A percentile compares a stretch with the other conserved stretches of the same genome.
Evolutionary conservation across 2,888 invertebrate genomes (phyloP).

Genomic region (Scrobipalpa atriplicella): DNA sequence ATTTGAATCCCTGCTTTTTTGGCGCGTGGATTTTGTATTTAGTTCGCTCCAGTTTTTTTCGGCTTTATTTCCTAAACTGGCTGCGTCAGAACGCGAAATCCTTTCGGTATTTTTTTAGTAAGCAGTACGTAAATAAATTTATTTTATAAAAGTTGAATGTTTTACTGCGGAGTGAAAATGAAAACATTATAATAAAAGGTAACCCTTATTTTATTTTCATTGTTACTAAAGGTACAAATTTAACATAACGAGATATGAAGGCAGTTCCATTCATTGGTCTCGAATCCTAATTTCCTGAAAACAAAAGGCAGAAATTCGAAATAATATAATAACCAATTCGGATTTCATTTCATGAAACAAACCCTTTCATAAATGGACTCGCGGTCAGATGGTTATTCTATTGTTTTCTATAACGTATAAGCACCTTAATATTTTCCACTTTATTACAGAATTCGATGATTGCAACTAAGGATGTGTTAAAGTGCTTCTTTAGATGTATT

Average conservation of each 20-base stretch:
- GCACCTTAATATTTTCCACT: conserved; percentile 34
- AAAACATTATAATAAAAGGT: too few species aligned
- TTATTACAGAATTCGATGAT: conserved; percentile 32
- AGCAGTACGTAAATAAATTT: too few species aligned
- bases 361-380: conserved; percentile 49
- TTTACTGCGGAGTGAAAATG: too few species aligned
- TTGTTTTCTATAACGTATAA: conserved; percentile 46
- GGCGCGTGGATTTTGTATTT: conserved; percentile 22
- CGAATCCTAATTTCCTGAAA: conserved; percentile 23
- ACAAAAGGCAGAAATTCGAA: conserved; percentile 33
- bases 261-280: conserved; percentile 13
- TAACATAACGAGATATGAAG: neutral
- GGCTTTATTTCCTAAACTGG: neutral
- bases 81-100: neutral
- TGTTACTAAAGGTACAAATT: neutral
- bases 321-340: conserved; percentile 40
- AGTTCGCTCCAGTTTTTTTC: conserved; percentile 11
- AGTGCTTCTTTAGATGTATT: too few species aligned
- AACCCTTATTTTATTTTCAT: neutral
- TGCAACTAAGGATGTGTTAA: too few species aligned
- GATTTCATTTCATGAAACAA: conserved; percentile 44
- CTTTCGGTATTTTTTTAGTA: too few species aligned
- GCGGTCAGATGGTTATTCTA: conserved; percentile 48
- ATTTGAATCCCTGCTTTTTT: conserved; percentile 26
- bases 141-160: too few species aligned